Conservation (phyloP, 2,797 vertebrate genomes). For the Coregonus ussuriensis region DNA sequence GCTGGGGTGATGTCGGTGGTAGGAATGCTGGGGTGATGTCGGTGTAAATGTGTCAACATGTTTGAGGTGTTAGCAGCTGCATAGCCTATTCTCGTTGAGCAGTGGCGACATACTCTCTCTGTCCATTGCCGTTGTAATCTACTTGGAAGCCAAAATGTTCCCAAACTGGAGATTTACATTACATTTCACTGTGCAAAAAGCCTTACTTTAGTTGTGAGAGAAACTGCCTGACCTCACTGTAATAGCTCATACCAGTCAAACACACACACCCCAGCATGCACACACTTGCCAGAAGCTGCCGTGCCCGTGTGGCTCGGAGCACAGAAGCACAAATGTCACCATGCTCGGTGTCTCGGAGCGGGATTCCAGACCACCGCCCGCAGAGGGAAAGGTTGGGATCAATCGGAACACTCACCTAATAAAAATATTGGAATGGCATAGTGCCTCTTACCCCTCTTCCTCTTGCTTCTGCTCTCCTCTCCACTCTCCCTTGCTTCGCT, state of each 20-base stretch:
- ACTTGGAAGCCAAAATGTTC: no score
- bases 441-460: not conserved
- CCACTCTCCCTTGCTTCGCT: not conserved
- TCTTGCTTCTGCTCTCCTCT: not conserved
- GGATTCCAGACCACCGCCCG: not conserved
- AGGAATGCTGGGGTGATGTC: no score
- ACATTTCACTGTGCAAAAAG: not conserved
- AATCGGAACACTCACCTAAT: slow-evolving; percentile 20
- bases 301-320: not conserved
- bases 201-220: not conserved
- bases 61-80: no score
- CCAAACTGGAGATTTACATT: not conserved
- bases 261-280: slow-evolving; percentile 6
- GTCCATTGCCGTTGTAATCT: no score
- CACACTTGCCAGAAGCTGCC: not conserved
- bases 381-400: slow-evolving; percentile 12
- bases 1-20: no score
- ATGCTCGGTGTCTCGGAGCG: slow-evolving; percentile 2
- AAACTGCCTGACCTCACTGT: not conserved
- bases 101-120: no score
- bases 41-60: no score
- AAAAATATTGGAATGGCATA: slow-evolving; percentile 1
- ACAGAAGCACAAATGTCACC: slow-evolving; percentile 3
- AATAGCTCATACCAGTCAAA: slow-evolving; percentile 10
- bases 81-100: no score